Conservation (phyloP, 2,797 vertebrate genomes). For the Stomatorhinus walkeri region DNA sequence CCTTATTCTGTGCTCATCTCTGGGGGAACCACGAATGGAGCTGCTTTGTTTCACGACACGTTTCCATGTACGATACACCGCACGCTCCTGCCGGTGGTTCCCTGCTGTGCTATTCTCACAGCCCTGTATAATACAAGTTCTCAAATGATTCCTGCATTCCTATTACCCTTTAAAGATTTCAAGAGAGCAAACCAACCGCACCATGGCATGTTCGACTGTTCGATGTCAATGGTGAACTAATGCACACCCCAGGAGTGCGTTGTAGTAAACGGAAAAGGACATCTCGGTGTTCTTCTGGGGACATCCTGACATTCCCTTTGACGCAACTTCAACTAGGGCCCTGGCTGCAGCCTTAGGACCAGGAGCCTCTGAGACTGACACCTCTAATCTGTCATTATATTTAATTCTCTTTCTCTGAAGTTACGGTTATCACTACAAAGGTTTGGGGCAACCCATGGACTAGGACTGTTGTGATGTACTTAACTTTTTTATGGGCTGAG, state of each 20-base stretch:
- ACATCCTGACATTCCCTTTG: neutral
- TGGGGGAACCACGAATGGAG: neutral
- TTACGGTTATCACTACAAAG: neutral
- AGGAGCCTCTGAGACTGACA: slow-evolving; percentile 28
- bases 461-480: neutral
- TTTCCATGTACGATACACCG: neutral
- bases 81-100: neutral
- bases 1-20: slow-evolving; percentile 1
- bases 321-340: neutral
- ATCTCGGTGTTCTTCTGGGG: neutral
- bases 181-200: neutral
- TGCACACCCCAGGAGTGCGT: neutral
- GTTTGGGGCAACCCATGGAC: neutral
- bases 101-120: neutral
- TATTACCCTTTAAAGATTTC: neutral
- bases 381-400: neutral
- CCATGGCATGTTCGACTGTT: neutral
- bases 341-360: slow-evolving; percentile 30
- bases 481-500: slow-evolving; percentile 29
- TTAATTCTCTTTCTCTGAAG: neutral
- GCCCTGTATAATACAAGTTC: neutral
- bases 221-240: neutral
- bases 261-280: neutral
- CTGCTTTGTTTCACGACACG: neutral
- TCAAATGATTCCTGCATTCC: neutral